Base-by-base conservation (phyloP, 1,140 invertebrate species). In the Cecropterus lyciades region DNA sequence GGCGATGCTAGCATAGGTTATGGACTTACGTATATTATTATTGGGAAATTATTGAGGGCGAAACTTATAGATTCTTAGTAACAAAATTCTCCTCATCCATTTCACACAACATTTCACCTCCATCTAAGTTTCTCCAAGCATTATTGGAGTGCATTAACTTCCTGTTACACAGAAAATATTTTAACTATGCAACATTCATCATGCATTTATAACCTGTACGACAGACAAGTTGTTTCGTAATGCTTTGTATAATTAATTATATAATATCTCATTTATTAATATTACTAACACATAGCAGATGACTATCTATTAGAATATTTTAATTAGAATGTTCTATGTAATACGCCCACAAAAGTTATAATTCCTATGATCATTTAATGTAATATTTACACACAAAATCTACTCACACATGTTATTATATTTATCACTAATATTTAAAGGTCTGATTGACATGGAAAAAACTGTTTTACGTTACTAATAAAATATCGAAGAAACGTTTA, bases 181-280 rank as follows among this genome's bases (percentile, higher is more conserved):
- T 7, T 27, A 11, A 2, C 17, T 15, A 57, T 57, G 40, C 17
- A 57, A 42, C 53, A 8, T 17, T 7, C 45, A 10, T 11, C 3
- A 57, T 56, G 37, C 40, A 57, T 57, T 11, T 13, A 55, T 45
- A 45, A 57, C 27, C 9, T 30, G 27, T 30, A 14, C 7, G 20
- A 7, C 40, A 14, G 40, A 56, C 20, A 11, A 24, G 5, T 24
- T 14, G 40, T 43, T 43, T 45, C 55, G 10, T 43, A 17, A 45
- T 27, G 20, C n/a, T 14, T 14, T 14, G 40, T 43, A 57, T 57
- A 57, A 45, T 43, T 57, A 4, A 57, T 43, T 57, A 57, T 40
- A 42, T 57, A 43, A 45, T 24, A 27, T 15, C 17, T 24, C 45
- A 40, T 27, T 43, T 45, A 45, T 57, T 57, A 57, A 45, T 45